Percentiles rank a stretch among this genome's conserved stretches.
phyloP scores from a whole-genome alignment of 2,888 invertebrate genomes.

The Pinctada fucata region DNA sequence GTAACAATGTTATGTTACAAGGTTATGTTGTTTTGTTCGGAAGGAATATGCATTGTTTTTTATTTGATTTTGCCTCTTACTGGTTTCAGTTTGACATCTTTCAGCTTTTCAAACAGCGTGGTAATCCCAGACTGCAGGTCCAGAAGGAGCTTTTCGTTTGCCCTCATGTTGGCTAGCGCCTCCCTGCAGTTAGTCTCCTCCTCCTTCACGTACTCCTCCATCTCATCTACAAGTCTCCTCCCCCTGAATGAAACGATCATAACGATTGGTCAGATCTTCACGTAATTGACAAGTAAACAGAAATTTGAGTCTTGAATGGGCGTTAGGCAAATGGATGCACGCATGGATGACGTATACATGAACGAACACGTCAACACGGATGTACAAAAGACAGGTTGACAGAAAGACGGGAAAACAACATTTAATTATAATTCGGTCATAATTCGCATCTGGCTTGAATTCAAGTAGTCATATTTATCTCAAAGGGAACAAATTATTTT shows the following conservation, averaged over 20 bases:
- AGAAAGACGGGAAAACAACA: no score
- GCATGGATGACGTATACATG: no score
- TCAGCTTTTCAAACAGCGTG: slow-evolving; percentile 64
- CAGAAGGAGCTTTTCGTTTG: slow-evolving; percentile 55
- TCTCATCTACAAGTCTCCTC: slow-evolving; percentile 55
- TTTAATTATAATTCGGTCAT: no score
- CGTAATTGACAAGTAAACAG: not conserved
- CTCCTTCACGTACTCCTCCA: slow-evolving; percentile 51
- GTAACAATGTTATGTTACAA: no score
- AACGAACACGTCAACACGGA: no score
- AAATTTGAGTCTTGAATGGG: no score
- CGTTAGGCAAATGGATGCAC: no score
- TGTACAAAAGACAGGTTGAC: no score
- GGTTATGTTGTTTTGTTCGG: not conserved
- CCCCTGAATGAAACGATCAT: slow-evolving; percentile 54
- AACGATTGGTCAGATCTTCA: not conserved
- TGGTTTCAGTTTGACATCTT: slow-evolving; percentile 63
- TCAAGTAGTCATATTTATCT: no score
- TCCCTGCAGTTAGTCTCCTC: slow-evolving; percentile 43
- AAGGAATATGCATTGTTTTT: not conserved
- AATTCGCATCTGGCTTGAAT: no score
- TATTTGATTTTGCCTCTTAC: slow-evolving; percentile 40
- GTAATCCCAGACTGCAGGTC: slow-evolving; percentile 59
- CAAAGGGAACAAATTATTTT: no score
- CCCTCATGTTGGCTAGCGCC: slow-evolving; percentile 37